phyloP scores from a whole-genome alignment of 1,140 invertebrate species.

The Megathymus violae region DNA sequence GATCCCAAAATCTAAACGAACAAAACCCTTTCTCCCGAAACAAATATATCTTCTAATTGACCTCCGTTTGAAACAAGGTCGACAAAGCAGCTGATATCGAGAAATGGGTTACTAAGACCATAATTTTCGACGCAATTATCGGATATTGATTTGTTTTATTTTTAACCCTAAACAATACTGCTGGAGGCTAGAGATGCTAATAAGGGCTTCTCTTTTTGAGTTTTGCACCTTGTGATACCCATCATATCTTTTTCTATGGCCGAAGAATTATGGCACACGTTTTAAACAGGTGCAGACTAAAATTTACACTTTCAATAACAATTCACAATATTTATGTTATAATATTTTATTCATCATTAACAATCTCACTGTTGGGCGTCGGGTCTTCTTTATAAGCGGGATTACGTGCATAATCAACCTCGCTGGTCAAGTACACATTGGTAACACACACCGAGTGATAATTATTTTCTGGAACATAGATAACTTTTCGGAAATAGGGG shows the following conservation, averaged over 20 bases:
- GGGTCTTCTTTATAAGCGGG: too few relatives aligned
- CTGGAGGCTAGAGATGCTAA: conserved; percentile 57
- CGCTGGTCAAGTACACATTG: too few relatives aligned
- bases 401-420: too few relatives aligned
- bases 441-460: too few relatives aligned
- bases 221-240: conserved; percentile 75
- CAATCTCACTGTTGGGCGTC: too few relatives aligned
- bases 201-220: conserved; percentile 63
- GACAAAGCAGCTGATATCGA: conserved; percentile 67
- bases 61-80: conserved; percentile 67
- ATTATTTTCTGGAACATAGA: too few relatives aligned
- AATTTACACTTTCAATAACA: too few relatives aligned
- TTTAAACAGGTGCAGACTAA: conserved; percentile 52
- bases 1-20: conserved; percentile 26
- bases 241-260: conserved; percentile 54
- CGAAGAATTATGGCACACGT: background rate
- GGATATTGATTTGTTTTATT: conserved; percentile 74
- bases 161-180: conserved; percentile 48
- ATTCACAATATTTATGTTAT: too few relatives aligned
- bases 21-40: conserved; percentile 37
- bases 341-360: too few relatives aligned
- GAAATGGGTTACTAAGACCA: conserved; percentile 64
- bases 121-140: conserved; percentile 71
- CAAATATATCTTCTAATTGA: conserved; percentile 53
- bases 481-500: too few relatives aligned